Evolutionary conservation across 2,113 vertebrate genomes (phyloP).

Genomic region (Protobothrops flavoviridis): DNA sequence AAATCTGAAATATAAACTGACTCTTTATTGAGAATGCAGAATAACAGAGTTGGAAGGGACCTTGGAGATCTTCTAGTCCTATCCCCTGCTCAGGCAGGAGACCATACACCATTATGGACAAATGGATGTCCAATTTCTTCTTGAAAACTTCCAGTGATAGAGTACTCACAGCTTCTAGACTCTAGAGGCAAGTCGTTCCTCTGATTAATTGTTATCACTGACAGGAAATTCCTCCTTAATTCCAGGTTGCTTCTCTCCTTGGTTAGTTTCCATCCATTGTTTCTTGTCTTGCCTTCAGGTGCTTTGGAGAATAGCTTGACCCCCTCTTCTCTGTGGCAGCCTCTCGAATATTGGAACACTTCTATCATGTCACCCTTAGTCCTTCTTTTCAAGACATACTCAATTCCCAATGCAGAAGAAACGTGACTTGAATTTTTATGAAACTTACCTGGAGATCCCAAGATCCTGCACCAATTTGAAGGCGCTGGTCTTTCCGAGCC

Average conservation of each 20-base stretch:
- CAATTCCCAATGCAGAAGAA: not conserved
- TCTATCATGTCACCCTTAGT: not conserved
- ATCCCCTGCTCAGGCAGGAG: not conserved
- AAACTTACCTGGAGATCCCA: not conserved
- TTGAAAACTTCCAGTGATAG: not conserved
- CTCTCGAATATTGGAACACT: not conserved
- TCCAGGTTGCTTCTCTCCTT: not conserved
- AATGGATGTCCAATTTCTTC: not conserved
- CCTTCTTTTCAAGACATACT: not conserved
- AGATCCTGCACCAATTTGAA: not conserved
- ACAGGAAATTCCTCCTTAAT: not conserved
- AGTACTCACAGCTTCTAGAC: not conserved
- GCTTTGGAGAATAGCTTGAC: not conserved
- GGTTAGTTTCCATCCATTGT: not conserved
- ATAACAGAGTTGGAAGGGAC: not conserved
- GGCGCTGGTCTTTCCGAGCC: not conserved
- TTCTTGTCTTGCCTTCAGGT: not conserved
- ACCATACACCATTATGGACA: not conserved
- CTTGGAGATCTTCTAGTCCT: not conserved
- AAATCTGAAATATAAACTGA: not conserved
- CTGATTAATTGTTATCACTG: not conserved
- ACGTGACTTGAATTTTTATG: not conserved
- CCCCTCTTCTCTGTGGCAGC: not conserved
- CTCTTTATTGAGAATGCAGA: not conserved
- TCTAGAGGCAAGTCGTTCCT: not conserved